These are phyloP conservation scores for Phylloscopus collybita DNA, from an alignment of 2,797 vertebrate genomes.

Conservation along the genomic window DNA sequence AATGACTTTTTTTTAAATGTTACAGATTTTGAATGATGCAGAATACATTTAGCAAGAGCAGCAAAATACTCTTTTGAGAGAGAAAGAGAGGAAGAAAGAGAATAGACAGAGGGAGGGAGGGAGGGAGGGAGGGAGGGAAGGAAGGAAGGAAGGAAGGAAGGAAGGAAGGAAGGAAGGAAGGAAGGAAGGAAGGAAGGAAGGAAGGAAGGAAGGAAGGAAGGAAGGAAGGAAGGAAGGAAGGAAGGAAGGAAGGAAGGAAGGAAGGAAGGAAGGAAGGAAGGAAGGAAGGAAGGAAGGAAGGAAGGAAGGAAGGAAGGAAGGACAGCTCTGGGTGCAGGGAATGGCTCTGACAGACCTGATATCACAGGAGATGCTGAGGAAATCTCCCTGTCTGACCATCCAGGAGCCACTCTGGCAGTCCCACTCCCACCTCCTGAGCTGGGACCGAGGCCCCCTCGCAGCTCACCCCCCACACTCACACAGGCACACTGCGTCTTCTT, in stretches of 20 bases:
- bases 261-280: too few relatives aligned
- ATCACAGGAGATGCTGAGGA: background rate
- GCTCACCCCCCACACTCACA: background rate
- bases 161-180: too few relatives aligned
- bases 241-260: too few relatives aligned
- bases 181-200: too few relatives aligned
- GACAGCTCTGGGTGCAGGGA: background rate
- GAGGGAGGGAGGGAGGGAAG: too few relatives aligned
- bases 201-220: too few relatives aligned
- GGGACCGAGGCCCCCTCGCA: accelerated
- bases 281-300: too few relatives aligned
- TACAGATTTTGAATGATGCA: background rate
- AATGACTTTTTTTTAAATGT: background rate
- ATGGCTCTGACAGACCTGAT: background rate
- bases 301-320: background rate
- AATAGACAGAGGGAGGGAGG: too few relatives aligned
- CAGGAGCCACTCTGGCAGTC: background rate
- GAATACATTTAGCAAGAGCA: background rate
- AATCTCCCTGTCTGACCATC: background rate
- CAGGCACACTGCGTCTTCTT: background rate
- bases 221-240: too few relatives aligned
- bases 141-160: too few relatives aligned
- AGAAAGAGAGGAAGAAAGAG: too few relatives aligned
- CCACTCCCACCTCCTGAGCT: background rate
- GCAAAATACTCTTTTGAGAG: background rate